These are phyloP conservation scores for Amaurobius ferox DNA, from an alignment of 2,888 invertebrate genomes.

Conservation along the genomic window DNA sequence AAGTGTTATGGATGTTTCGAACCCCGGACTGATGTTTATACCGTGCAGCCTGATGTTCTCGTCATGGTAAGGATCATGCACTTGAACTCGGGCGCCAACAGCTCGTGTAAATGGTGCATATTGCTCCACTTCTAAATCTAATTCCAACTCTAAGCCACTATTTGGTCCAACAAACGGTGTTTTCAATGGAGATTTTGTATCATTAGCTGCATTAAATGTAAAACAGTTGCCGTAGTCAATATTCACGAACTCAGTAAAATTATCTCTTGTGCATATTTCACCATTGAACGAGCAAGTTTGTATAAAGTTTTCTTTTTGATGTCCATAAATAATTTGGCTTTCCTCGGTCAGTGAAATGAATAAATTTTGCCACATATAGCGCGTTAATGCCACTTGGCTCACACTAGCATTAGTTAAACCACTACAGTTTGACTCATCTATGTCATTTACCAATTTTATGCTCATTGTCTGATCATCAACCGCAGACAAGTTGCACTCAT, in stretches of 20 bases:
- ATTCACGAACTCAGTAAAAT: conserved; percentile 9
- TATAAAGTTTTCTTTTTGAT: conserved; percentile 19
- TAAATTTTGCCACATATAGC: neutral
- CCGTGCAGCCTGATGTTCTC: conserved; percentile 21
- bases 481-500: neutral
- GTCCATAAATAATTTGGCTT: conserved; percentile 14
- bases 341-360: neutral
- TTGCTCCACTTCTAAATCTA: conserved; percentile 12
- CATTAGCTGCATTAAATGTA: conserved; percentile 30
- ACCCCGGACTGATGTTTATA: conserved; percentile 41
- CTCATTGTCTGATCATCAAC: too few species aligned
- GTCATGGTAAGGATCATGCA: conserved; percentile 37
- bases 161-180: conserved; percentile 41
- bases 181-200: neutral
- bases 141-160: conserved; percentile 26
- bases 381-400: neutral
- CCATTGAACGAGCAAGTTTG: conserved; percentile 33
- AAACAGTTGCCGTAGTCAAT: conserved; percentile 31
- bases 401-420: neutral
- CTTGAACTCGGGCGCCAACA: conserved; percentile 31
- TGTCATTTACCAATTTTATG: neutral
- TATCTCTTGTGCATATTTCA: neutral
- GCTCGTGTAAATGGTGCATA: conserved; percentile 16
- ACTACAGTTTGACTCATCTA: neutral
- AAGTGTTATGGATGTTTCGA: conserved; percentile 25